Evolutionary conservation across 2,888 invertebrate genomes (phyloP), one percentile per base, ranked within the genome.

Genomic region (Elysia crispata): DNA sequence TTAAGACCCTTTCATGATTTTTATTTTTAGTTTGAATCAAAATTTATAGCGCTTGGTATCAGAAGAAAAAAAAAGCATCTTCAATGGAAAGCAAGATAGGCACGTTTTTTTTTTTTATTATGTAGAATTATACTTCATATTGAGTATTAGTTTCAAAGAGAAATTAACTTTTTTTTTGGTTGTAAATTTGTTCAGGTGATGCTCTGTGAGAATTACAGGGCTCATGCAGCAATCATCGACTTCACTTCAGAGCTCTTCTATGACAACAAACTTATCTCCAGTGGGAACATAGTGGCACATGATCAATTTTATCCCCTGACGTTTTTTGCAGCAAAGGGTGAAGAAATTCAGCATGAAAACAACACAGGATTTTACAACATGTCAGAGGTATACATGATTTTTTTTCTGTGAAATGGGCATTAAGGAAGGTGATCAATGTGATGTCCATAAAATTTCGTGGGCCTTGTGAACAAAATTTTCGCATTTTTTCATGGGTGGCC

Each of bases 201-300:
- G 85, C 93, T 96, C 0, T 95, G 95, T 89, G 96, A 96, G 91
- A 97, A 96, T 90, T 96, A 96, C 91, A 94, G 96, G 70, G 96
- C 96, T 0, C 96, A 96, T 91, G 94, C 95, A 86, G 95, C 95
- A 49, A 96, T 96, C 81, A 95, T 96, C 28, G 94, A 95, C 90
- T 95, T 96, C 89, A 96, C 96, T 0, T 96, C 96, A 0, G 95
- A 95, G 86, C 93, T 96, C 3, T 96, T 97, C 91, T 96, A 97
- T 90, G 95, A 95, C 80, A 95, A 95, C 86, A 95, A 95, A 87
- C 92, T 96, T 75, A 94, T 95, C 74, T 94, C 96, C 20, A 95
- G 95, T 76, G 95, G 95, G 30, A 95, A 95, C 85, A 95, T 95
- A 87, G 94, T 95, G 0, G 93, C 94, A 0, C 96, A 96, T 89